Percentiles rank a stretch among this genome's conserved stretches.
Evolutionary conservation across 1,140 invertebrate genomes (phyloP).

Genomic region (Cryptotermes secundus): DNA sequence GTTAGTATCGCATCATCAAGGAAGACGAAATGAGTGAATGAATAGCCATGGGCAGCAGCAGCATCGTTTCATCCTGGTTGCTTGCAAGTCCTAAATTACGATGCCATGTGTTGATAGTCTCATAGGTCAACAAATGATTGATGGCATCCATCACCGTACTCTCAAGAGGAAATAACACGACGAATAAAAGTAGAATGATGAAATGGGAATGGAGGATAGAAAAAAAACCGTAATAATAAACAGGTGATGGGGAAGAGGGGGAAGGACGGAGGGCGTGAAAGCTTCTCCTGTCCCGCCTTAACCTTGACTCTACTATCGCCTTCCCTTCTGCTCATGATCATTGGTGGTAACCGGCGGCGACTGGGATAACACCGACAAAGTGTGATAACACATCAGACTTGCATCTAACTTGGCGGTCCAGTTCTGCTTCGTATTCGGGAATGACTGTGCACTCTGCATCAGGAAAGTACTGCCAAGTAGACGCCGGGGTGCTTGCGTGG

Average conservation of each 20-base stretch:
- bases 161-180: background rate
- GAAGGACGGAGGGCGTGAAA: background rate
- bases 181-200: background rate
- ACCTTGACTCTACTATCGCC: background rate
- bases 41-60: background rate
- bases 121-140: slow-evolving; percentile 2
- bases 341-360: background rate
- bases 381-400: too few relatives aligned
- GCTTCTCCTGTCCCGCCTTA: background rate
- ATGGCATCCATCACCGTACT: background rate
- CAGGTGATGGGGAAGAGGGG: background rate
- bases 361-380: too few relatives aligned
- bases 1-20: too few relatives aligned
- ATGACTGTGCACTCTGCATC: too few relatives aligned
- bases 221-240: slow-evolving; percentile 18
- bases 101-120: background rate
- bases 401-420: too few relatives aligned
- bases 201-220: background rate
- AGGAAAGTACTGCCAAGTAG: too few relatives aligned
- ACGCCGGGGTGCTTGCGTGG: too few relatives aligned
- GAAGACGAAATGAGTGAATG: background rate
- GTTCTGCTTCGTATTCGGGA: too few relatives aligned
- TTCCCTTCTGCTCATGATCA: background rate
- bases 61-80: background rate
- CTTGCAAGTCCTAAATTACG: slow-evolving; percentile 1